These are phyloP conservation scores for Anniella stebbinsi DNA, from an alignment of 2,797 vertebrate genomes.

Conservation along the genomic window DNA sequence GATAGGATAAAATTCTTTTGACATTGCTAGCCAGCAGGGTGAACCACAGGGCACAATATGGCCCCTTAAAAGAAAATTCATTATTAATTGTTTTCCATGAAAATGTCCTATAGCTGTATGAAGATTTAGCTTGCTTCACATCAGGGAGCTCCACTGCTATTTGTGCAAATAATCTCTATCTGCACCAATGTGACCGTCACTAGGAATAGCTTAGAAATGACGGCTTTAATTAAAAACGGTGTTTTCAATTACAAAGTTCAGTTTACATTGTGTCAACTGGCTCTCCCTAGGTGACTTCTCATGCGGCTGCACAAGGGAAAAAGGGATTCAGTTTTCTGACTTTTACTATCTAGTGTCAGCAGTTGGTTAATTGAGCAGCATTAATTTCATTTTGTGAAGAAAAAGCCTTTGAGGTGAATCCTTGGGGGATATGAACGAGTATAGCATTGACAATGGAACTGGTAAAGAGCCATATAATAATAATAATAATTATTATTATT, in stretches of 20 bases:
- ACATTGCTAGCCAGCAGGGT: neutral
- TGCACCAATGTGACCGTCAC: neutral
- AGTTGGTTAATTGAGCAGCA: slow-evolving; percentile 52
- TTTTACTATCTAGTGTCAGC: slow-evolving; percentile 59
- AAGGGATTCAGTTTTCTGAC: slow-evolving; percentile 31
- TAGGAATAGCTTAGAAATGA: neutral
- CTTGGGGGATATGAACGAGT: slow-evolving; percentile 24
- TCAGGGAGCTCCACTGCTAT: neutral
- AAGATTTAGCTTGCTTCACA: neutral
- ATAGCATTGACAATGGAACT: slow-evolving; percentile 13
- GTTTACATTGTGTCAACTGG: slow-evolving; percentile 29
- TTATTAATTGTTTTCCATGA: neutral
- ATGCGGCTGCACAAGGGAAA: slow-evolving; percentile 27
- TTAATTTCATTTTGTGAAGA: slow-evolving; percentile 36
- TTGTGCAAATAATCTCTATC: slow-evolving; percentile 16
- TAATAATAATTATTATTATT: too few species aligned
- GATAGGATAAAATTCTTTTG: neutral
- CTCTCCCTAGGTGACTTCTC: slow-evolving; percentile 16
- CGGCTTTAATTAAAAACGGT: slow-evolving; percentile 15
- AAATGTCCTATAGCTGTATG: neutral
- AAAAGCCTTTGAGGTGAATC: slow-evolving; percentile 3
- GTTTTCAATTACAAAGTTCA: neutral
- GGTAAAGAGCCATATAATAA: neutral
- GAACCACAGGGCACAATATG: neutral
- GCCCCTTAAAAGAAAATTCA: neutral